Evolutionary conservation across 2,888 invertebrate genomes (phyloP), one percentile per base, ranked within the genome.

Genomic region (Apodemia hepburni): DNA sequence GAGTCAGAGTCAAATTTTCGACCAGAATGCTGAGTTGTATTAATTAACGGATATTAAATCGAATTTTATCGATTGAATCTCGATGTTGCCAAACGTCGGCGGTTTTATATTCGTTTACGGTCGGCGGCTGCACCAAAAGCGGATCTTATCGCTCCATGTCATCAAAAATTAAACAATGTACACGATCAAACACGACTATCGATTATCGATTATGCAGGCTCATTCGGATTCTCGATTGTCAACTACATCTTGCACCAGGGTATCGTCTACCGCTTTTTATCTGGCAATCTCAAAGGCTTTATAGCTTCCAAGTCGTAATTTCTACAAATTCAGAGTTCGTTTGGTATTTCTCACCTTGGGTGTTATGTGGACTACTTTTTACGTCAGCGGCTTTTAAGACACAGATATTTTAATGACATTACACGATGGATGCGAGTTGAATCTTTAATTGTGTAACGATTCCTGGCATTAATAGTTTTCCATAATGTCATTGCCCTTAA

Each of bases 361-460:
- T 82, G 84, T 82, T 79, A 80, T 60, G 57, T 61, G 64, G 76
- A 71, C 72, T 71, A 75, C 81, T 89, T 89, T 88, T 90, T 85
- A 84, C 79, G 69, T 78, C 81, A 73, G 82, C 85, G 86, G 85
- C 80, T 77, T 87, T 87, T 85, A 81, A 85, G 81, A 86, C 87
- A 87, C 85, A 90, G 87, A 86, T 88, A 91, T 91, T 91, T 91
- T 91, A 90, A 90, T 87, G 87, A 87, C 88, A 91, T 89, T 87
- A 85, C 88, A 82, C 82, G 81, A 80, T 77, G 81, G 82, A 87
- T 83, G 91, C 81, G 85, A 78, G 82, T 81, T 87, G 91, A 89
- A 90, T 90, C 85, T 85, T 82, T 88, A 89, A 91, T 86, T 81
- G 84, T 70, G 72, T 77, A 79, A 68, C 74, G 79, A 80, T 83